Conservation (phyloP, 2,797 vertebrate species). For the Sebastiscus albofasciatus region DNA sequence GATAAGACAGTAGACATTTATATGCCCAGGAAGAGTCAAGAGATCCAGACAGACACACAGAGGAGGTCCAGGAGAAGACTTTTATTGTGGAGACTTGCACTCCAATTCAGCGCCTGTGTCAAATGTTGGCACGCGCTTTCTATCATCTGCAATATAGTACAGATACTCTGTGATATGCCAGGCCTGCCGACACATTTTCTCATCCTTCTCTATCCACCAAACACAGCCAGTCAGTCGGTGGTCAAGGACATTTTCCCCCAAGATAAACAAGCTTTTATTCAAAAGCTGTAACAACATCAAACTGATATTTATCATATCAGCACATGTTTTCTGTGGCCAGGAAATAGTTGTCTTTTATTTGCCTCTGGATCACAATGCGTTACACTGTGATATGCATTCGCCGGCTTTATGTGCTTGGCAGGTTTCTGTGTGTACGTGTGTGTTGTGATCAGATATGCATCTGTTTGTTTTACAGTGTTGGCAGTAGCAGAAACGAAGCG, state of each 20-base stretch:
- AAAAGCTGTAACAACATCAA: conserved; percentile 54
- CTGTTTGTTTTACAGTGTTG: conserved; percentile 49
- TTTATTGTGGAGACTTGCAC: conserved; percentile 49
- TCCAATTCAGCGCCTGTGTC: conserved; percentile 41
- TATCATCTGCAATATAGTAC: conserved; percentile 41
- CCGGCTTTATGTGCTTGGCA: conserved; percentile 49
- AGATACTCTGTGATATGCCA: conserved; percentile 20
- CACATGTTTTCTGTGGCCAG: conserved; percentile 15
- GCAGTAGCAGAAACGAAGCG: conserved; percentile 22
- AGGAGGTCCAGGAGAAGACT: conserved; percentile 28
- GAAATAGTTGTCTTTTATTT: conserved; percentile 62
- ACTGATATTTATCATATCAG: conserved; percentile 64
- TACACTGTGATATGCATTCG: conserved; percentile 50
- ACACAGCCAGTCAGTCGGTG: conserved; percentile 18
- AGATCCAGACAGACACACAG: conserved; percentile 23
- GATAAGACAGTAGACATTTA: conserved; percentile 55
- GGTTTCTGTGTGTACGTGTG: conserved; percentile 17
- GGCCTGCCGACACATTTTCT: conserved; percentile 19
- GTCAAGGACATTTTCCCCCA: conserved; percentile 58
- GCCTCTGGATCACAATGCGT: conserved; percentile 44
- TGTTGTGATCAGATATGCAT: conserved; percentile 50
- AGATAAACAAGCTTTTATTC: conserved; percentile 63
- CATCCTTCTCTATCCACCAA: conserved; percentile 5
- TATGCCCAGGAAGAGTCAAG: conserved; percentile 38
- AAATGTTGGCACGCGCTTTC: conserved; percentile 47